A percentile compares a stretch with the other conserved stretches of the same genome.
These are phyloP conservation scores for Trachythela sp. DNA, from an alignment of 64 coral and sea anemone genomes.

Conservation along the genomic window DNA sequence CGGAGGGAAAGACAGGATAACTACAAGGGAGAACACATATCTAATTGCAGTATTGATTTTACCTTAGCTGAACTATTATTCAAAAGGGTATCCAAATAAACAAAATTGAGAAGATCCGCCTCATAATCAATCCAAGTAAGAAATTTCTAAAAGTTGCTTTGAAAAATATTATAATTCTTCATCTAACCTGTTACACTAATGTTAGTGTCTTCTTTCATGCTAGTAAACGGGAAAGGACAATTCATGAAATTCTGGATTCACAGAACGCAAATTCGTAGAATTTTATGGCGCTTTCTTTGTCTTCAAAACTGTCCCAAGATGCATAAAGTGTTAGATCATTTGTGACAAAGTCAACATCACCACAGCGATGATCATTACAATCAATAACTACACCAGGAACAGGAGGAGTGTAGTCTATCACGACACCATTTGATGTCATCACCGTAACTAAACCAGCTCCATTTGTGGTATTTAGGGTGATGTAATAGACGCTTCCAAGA, in stretches of 20 bases:
- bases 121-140: too few relatives aligned
- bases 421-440: conserved; percentile 76
- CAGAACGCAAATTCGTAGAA: conserved; percentile 77
- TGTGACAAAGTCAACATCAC: conserved; percentile 53
- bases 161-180: too few relatives aligned
- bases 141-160: too few relatives aligned
- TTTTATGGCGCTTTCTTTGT: conserved; percentile 66
- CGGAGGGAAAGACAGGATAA: too few relatives aligned
- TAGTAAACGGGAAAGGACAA: conserved; percentile 57
- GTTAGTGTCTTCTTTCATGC: conserved; percentile 46
- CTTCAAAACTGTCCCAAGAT: conserved; percentile 59
- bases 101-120: too few relatives aligned
- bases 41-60: too few relatives aligned
- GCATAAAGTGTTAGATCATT: conserved; percentile 52
- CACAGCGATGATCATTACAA: conserved; percentile 23
- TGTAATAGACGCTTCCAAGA: conserved; percentile 51
- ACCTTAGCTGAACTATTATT: too few relatives aligned
- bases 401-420: conserved; percentile 66
- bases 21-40: too few relatives aligned
- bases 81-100: too few relatives aligned
- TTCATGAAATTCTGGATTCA: conserved; percentile 42
- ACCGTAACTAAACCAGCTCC: conserved; percentile 53
- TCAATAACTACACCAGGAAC: conserved; percentile 57
- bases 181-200: conserved; percentile 61
- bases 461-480: conserved; percentile 70